Base-by-base conservation (phyloP, 2,888 invertebrate genomes). In the Hirtodrosophila alboralis region DNA sequence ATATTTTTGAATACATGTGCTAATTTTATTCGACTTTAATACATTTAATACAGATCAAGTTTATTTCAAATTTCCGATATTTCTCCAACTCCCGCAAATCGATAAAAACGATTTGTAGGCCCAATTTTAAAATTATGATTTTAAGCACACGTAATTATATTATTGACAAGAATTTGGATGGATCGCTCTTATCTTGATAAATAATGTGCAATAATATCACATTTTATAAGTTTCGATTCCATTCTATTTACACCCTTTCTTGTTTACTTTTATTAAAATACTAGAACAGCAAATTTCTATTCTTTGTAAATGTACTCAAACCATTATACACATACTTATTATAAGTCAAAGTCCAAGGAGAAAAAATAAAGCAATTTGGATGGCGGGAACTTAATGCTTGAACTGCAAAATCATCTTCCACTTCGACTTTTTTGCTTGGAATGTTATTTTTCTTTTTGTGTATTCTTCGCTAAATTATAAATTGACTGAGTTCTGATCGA, bases 341-440 rank as follows among this genome's bases (percentile, higher is more conserved):
- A 57, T 41, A 59, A 70, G 71, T 60, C 71, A 73, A 74, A 77
- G 74, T 73, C 58, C 73, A 77, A 66, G 34, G 44, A 60, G 45
- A 57, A 59, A 58, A 31, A 33, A 45, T 12, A 16, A 57, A 31
- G 31, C 30, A 31, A 5, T 14, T n/a, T n/a, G n/a, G n/a, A n/a
- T n/a, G n/a, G n/a, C n/a, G n/a, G n/a, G n/a, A 59, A 47, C 31
- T 44, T 16, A 16, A 23, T 26, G 47, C n/a, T 16, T 6, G 44
- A 18, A 30, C 28, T 26, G 47, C 48, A 28, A 30, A 45, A 21
- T 2, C 49, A 75, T 63, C 71, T 52, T 58, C 51, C 36, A 68
- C 40, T 70, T 43, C 2, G 23, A 45, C 44, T 26, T 65, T 53
- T 47, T 67, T 69, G 70, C 48, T 40, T 58, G 71, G 71, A 64